Base-by-base conservation (phyloP, 2,113 vertebrate species). In the Pomatorhinus ruficollis region DNA sequence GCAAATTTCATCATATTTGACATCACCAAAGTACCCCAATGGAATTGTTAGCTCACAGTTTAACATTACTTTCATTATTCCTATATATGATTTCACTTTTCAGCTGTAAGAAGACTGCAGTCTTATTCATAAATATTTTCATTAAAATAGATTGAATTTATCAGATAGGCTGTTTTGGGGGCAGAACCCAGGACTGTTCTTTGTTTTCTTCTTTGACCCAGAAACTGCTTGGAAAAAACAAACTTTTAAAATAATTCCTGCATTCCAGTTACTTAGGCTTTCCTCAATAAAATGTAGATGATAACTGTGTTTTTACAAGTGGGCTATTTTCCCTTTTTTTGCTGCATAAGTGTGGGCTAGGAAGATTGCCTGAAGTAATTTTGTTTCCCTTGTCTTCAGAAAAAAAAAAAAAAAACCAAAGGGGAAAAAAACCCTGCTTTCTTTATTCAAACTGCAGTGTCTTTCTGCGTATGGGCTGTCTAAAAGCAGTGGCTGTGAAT, bases 201-300 rank as follows among this genome's bases (percentile, higher is more conserved):
- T 88, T 42, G 63, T 64, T 47, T 87, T 35, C 17, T 83, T 95
- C n/a, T 70, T 86, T 92, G n/a, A 70, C 30, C 37, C 31, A 63
- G 68, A 89, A 97, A 60, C 52, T 91, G 16, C 61, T 80, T 83
- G 76, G 65, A 72, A 91, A 56, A 56, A 83, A 85, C 23, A 53
- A 57, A 68, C 30, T 66, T 94, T 5, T 23, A 37, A 71, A 80
- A 65, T 0, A 1, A 61, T 70, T 89, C 68, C 64, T 87, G 22
- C 80, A 30, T 89, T 91, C 64, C 21, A 30, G 64, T 63, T 81
- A 27, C 27, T 79, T 71, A 76, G 53, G 13, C 50, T 35, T 88
- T 69, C 30, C 27, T 71, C 28, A 64, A 33, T 60, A 76, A 90
- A 90, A 85, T 11, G 23, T 20, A 56, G 49, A 23, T 57, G 10